Evolutionary conservation across 2,113 vertebrate genomes (phyloP), one percentile per base, ranked within the genome.

Genomic region (Erinaceus europaeus): DNA sequence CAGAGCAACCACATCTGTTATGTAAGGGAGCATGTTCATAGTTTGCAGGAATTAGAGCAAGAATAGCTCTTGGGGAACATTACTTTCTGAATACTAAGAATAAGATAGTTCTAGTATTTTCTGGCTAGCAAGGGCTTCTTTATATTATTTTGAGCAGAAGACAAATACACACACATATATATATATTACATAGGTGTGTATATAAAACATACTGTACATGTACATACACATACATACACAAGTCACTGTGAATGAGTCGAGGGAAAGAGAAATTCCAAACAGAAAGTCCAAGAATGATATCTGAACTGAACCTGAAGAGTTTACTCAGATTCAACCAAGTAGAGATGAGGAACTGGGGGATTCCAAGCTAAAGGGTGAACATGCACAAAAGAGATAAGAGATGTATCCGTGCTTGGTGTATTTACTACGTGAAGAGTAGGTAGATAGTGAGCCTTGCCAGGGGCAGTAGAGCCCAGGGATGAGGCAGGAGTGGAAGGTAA

Each of bases 1-100:
- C n/a, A n/a, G n/a, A n/a, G n/a, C n/a, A n/a, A n/a, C n/a, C n/a
- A 78, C 85, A 11, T 79, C 57, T 12, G 65, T 84, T 88, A 40
- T 14, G 21, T 27, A 82, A 78, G 20, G 44, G 34, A 38, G 38
- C 44, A 40, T 20, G 27, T 14, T 21, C 6, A 25, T 13, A 34
- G 34, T 18, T 67, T 65, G 20, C 34, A 57, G 44, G 44, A 20
- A 52, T 46, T 62, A 23, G n/a, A 6, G 3, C 3, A 40, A 27
- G 5, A 14, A 8, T 59, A 53, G 81, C 32, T 61, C 68, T 81
- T 71, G 32, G 17, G 25, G 4, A 62, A 2, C 9, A 80, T 75
- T 72, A 50, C n/a, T n/a, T 76, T 65, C 23, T 79, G 46, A 9
- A n/a, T 77, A 57, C 29, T 57, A 57, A 57, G n/a, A n/a, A n/a